Evolutionary conservation across 2,113 vertebrate species (phyloP), one percentile per base, ranked within the genome.

Genomic region (Pedionomus torquatus): DNA sequence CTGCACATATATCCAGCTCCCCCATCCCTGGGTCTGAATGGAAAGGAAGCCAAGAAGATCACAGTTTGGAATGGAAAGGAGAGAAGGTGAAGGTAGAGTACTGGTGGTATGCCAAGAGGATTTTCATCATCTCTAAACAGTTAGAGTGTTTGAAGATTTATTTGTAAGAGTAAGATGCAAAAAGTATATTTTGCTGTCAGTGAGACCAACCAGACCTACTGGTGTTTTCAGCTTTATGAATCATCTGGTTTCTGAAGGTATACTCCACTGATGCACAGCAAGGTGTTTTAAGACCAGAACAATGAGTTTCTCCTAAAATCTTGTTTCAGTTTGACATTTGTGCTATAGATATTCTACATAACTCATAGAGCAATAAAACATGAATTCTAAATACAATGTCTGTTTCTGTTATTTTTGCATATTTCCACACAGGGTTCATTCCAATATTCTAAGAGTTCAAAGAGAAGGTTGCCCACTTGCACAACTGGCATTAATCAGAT

Each of bases 1-100:
- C 8, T 9, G 7, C 19, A 18, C 0, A 2, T 12, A 15, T 25
- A 13, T 19, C 8, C 1, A 2, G 5, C 5, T n/a, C 13, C 10
- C 3, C 11, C 3, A 4, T 66, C 8, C 6, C 39, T 18, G 17
- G 26, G 89, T 23, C 30, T 54, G 24, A 46, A 61, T 33, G 5
- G 28, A 49, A 46, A 3, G 23, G 35, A 84, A 74, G 10, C 16
- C 18, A 51, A 33, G 31, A 21, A 58, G 17, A 68, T 12, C 13
- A 49, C 24, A 78, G 13, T 14, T 52, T 11, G 6, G 46, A 28
- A 31, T 1, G 2, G n/a, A 70, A 66, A 77, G 24, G 70, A 15
- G 4, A 48, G n/a, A 74, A 3, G 5, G 16, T 37, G 24, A 51
- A 57, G 9, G 13, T 13, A 16, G 24, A 84, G 25, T 66, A 60